Evolutionary conservation across 2,888 invertebrate species (phyloP), one percentile per base, ranked within the genome.

Genomic region (Platycheirus rosarum): DNA sequence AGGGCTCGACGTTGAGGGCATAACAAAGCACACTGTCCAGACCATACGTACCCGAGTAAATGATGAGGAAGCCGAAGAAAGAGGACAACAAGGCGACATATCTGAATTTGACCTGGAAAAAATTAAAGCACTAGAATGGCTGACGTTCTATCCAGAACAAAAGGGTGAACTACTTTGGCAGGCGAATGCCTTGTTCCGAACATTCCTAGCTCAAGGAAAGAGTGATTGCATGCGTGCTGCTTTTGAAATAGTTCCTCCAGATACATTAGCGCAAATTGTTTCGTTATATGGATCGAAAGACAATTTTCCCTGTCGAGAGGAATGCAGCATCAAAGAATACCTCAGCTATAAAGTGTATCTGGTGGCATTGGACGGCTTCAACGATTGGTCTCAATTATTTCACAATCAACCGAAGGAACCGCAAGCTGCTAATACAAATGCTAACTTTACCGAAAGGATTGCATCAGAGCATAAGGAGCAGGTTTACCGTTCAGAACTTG

Each of bases 341-440:
- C 92, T 98, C 32, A 97, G 97, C 89, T 93, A 97, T 87, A 95
- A 96, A 90, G 93, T 96, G 0, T 98, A 97, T 89, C 91, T 98
- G 85, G 95, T 96, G 87, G 97, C 96, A 2, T 92, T 97, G 78
- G 97, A 97, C 89, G 94, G 95, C 6, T 98, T 97, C 90, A 94
- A 95, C 84, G 95, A 96, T 86, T 98, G 98, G 98, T 96, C 96
- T 85, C 93, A 95, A 85, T 94, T 96, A 87, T 96, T 93, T 85
- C 94, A 96, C 87, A 94, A 95, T 87, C 94, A 93, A 0, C 98
- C 98, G 0, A 92, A 92, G 66, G 93, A 93, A 80, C 93, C 95
- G 0, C 93, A 93, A 42, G 90, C 92, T 11, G 89, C 93, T 29
- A 89, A 92, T 0, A 87, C 92, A 13, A 92, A 92, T 86, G 93